Evolutionary conservation across 2,113 vertebrate genomes (phyloP), one percentile per base, ranked within the genome.

Genomic region (Telmatochromis sp.): DNA sequence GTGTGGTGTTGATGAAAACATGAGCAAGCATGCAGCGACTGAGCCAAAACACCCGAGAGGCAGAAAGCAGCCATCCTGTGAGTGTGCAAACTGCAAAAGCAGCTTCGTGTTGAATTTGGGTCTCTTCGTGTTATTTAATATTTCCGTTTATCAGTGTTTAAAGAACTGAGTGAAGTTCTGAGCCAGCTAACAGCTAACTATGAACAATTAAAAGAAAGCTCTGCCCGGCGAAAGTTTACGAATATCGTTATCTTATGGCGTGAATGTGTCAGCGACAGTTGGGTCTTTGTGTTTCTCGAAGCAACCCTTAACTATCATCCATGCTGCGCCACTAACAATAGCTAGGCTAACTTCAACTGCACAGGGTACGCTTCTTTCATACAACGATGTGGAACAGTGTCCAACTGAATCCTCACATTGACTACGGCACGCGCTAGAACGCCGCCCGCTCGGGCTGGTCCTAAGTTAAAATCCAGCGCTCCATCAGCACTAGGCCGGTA

Each of bases 301-400:
- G 45, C 8, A 57, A 75, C 23, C 17, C 7, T 33, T 5, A 4
- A 50, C 2, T 65, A 73, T 31, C 26, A 9, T 14, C 51, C 47
- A 81, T 13, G 71, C 42, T 90, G 63, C 78, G 87, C 82, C 23
- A 50, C 7, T 35, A 63, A 91, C 86, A 86, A 89, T 37, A 82
- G 93, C 93, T 90, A 93, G 8, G 94, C 93, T 94, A 94, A 80
- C 78, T 45, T 75, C 4, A 28, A 58, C 12, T 55, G 28, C 17
- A 42, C 2, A 5, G 7, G 83, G 35, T 82, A 65, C 28, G 87
- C 37, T 92, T 89, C 7, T 88, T 94, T 94, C 54, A 53, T 0
- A 0, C 1, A 1, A 9, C 11, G 0, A 1, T 1, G 40, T 7
- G 3, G 19, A 11, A 13, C 63, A 1, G 12, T 14, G 2, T 7